A percentile compares a stretch with the other conserved stretches of the same genome.
phyloP scores from a whole-genome alignment of 2,113 vertebrate species.

The Heterotis niloticus region DNA sequence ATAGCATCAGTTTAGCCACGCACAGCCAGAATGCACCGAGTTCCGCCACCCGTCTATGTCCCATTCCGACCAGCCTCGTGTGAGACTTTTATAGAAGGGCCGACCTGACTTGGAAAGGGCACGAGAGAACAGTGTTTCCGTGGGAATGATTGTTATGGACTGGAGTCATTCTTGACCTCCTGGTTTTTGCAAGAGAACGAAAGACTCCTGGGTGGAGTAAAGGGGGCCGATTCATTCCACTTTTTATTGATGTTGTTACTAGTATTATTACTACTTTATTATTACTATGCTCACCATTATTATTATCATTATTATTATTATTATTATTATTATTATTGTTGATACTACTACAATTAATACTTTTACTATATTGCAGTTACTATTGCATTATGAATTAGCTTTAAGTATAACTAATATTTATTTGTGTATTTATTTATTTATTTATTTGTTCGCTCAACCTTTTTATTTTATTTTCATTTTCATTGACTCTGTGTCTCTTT shows the following conservation, averaged over 20 bases:
- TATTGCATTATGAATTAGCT: slow-evolving; percentile 45
- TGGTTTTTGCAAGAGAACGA: slow-evolving; percentile 37
- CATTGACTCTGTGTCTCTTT: slow-evolving; percentile 26
- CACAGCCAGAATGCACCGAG: not conserved
- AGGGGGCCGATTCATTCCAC: slow-evolving; percentile 50
- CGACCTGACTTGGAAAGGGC: slow-evolving; percentile 10
- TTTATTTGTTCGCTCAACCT: slow-evolving; percentile 25
- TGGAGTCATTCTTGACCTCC: slow-evolving; percentile 31
- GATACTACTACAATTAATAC: slow-evolving; percentile 33
- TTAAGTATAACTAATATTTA: slow-evolving; percentile 34
- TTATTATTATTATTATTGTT: slow-evolving; percentile 38
- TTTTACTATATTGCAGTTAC: slow-evolving; percentile 39
- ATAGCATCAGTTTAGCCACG: not conserved
- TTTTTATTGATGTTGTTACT: slow-evolving; percentile 56
- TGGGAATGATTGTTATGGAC: not conserved
- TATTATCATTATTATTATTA: slow-evolving; percentile 29
- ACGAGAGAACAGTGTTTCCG: not conserved
- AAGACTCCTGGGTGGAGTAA: slow-evolving; percentile 31
- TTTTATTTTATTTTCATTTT: slow-evolving; percentile 36
- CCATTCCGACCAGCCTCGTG: slow-evolving; percentile 1
- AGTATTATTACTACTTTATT: slow-evolving; percentile 40
- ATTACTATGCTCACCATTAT: slow-evolving; percentile 35
- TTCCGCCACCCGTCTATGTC: not conserved
- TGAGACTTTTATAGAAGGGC: slow-evolving; percentile 19
- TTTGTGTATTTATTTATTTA: slow-evolving; percentile 36